Conservation (phyloP, 2,888 invertebrate species). For the Xestoiulus laeticollis region DNA sequence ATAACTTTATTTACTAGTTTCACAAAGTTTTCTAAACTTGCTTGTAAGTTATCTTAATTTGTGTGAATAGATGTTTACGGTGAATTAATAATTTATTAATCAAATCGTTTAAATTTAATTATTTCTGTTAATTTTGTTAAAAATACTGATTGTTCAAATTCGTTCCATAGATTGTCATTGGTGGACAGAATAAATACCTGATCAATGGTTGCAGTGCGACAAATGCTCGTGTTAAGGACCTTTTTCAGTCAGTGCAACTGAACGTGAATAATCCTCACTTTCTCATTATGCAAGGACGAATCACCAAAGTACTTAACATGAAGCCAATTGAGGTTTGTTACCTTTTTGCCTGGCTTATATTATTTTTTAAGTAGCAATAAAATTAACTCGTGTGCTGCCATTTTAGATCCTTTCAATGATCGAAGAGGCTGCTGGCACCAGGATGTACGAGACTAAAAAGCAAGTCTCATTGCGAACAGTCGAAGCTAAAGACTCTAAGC, state of each 20-base stretch:
- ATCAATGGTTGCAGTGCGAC: conserved; percentile 92
- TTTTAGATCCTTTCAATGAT: conserved; percentile 92
- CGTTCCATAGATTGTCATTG: conserved; percentile 75
- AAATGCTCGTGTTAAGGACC: conserved; percentile 88
- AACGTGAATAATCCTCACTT: conserved; percentile 99
- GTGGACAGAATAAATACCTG: conserved; percentile 89
- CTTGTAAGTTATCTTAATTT: no score
- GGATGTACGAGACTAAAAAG: conserved; percentile 95
- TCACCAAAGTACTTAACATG: conserved; percentile 99
- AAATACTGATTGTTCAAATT: background rate
- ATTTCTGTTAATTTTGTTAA: background rate
- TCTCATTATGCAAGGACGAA: conserved; percentile 98
- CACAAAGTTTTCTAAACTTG: no score
- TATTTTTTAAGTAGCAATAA: no score
- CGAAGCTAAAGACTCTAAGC: conserved; percentile 89
- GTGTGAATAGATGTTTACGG: no score
- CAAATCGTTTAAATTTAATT: no score
- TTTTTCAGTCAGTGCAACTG: conserved; percentile 95
- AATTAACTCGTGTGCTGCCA: background rate
- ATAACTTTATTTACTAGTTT: no score
- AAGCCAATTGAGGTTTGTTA: conserved; percentile 90
- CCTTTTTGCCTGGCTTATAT: no score
- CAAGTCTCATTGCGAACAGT: conserved; percentile 85
- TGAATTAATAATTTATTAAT: no score
- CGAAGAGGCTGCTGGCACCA: conserved; percentile 98